Evolutionary conservation across 2,797 vertebrate species (phyloP), one percentile per base, ranked within the genome.

Genomic region (Falco berigora): DNA sequence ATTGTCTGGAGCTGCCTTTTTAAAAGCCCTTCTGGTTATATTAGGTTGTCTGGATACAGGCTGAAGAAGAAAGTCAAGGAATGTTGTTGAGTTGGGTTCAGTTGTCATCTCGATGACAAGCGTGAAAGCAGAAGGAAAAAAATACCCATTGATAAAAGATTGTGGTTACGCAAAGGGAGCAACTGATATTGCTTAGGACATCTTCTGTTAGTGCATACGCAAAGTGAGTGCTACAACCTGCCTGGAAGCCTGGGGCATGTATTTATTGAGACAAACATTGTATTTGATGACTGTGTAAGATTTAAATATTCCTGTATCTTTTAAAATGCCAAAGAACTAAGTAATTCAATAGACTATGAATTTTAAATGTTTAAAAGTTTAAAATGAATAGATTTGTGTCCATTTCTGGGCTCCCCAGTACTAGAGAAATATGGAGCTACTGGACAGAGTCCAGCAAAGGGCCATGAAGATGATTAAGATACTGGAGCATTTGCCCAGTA

Each of bases 361-460:
- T 42, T 42, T 42, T 42, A 42, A 15, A 15, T 42, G 40, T 42
- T 42, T 42, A 42, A 42, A 80, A 30, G 23, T 56, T 56, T 82
- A 77, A 91, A 68, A n/a, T 50, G 1, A 76, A 59, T 14, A 86
- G 22, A 25, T 74, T 74, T 74, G 4, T 55, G 27, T 71, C 24
- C n/a, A 55, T 22, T 89, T 85, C 34, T 63, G 40, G 22, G 22
- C 7, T 86, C 19, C 13, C 38, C 30, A 9, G 8, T 52, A 40
- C 1, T 1, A 71, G 20, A 80, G 23, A 80, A 55, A 61, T 25
- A 61, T 0, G 0, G 30, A 77, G 36, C 27, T 83, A 11, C 30
- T 23, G 34, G 56, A 86, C 7, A 52, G 9, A 69, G 28, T 56
- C 23, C 40, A 67, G 58, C 40, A 63, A 56, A 74, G 20, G 34